Conservation (phyloP, 1,140 invertebrate genomes). For the Orussus abietinus region DNA sequence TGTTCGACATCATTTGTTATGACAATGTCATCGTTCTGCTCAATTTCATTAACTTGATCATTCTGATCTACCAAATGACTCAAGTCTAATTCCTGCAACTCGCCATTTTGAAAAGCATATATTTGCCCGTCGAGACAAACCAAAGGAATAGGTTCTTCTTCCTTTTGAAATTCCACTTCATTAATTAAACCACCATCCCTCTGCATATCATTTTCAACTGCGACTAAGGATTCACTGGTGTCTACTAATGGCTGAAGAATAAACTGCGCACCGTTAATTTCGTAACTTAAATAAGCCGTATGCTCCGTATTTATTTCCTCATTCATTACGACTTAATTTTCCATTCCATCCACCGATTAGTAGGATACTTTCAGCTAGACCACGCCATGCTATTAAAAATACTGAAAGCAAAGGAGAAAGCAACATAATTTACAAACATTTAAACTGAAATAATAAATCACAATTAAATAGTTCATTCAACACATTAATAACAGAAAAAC, state of each 20-base stretch:
- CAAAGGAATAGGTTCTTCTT: constrained; percentile 31
- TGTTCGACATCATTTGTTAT: not conserved
- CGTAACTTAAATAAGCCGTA: constrained; percentile 30
- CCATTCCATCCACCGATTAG: not conserved
- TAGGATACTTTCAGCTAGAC: too few species aligned
- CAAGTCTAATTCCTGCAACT: constrained; percentile 34
- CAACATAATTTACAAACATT: not conserved
- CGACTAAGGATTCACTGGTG: constrained; percentile 15
- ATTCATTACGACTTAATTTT: constrained; percentile 20
- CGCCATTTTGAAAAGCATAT: constrained; percentile 33
- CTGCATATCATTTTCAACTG: constrained; percentile 14
- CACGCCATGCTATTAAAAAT: not conserved
- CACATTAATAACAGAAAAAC: too few species aligned
- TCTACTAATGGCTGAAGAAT: constrained; percentile 26
- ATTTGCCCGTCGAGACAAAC: constrained; percentile 34
- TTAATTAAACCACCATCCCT: constrained; percentile 12
- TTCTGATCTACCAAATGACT: constrained; percentile 22
- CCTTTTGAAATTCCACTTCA: constrained; percentile 16
- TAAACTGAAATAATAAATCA: not conserved
- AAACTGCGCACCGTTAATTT: constrained; percentile 38
- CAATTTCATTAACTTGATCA: too few species aligned
- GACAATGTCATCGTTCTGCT: not conserved
- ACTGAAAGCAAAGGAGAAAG: not conserved
- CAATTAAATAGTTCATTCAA: too few species aligned
- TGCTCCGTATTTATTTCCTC: constrained; percentile 21